Evolutionary conservation across 2,797 vertebrate species (phyloP).

Genomic region (Luscinia megarhynchos): DNA sequence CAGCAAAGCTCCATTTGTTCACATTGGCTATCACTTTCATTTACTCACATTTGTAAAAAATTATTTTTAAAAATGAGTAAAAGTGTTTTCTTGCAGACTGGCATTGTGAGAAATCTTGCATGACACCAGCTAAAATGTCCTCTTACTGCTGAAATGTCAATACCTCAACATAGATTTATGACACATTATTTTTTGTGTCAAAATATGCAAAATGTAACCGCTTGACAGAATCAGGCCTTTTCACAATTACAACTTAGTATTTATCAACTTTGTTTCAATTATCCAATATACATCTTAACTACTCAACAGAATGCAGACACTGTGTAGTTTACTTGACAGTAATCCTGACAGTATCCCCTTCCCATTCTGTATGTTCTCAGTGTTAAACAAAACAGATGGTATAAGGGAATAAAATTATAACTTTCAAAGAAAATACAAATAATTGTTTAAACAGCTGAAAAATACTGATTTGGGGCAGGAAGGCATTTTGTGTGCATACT

Average conservation of each 20-base stretch:
- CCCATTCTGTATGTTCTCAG: background rate
- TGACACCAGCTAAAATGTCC: background rate
- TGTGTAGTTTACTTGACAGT: background rate
- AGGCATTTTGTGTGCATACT: background rate
- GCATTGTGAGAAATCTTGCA: background rate
- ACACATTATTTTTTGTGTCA: background rate
- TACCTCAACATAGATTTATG: background rate
- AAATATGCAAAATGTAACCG: background rate
- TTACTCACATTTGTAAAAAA: background rate
- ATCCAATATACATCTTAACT: background rate
- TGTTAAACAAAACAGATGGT: background rate
- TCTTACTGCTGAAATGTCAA: conserved; percentile 2
- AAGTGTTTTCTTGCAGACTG: background rate
- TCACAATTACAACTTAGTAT: background rate
- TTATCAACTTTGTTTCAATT: background rate
- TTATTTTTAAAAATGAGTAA: background rate
- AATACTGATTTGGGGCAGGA: background rate
- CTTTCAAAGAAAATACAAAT: background rate
- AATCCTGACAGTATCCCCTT: background rate
- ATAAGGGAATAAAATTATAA: background rate
- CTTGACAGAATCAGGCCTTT: background rate
- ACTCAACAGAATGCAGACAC: background rate
- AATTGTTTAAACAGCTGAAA: conserved; percentile 23
- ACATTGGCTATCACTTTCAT: background rate
- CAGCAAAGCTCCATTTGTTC: background rate